phyloP scores from a whole-genome alignment of 2,888 invertebrate species.

The Exocentrus adspersus region DNA sequence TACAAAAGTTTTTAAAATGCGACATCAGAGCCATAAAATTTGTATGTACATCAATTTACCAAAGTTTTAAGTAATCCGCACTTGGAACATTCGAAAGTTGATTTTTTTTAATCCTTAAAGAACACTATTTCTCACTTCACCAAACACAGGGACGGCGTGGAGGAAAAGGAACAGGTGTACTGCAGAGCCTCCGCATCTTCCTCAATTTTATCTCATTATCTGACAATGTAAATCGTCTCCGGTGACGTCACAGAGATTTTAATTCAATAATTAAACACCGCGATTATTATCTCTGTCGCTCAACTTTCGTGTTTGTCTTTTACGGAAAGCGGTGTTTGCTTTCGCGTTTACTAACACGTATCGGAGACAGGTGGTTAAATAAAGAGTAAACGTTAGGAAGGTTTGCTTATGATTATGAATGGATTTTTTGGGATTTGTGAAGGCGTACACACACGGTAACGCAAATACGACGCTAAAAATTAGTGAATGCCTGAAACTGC shows the following conservation, averaged over 20 bases:
- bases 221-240: conserved; percentile 20
- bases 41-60: no score
- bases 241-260: conserved; percentile 21
- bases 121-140: background rate
- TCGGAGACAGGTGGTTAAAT: background rate
- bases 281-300: background rate
- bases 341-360: conserved; percentile 1
- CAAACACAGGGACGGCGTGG: background rate
- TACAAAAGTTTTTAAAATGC: no score
- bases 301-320: conserved; percentile 11
- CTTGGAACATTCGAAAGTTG: no score
- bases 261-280: conserved; percentile 17
- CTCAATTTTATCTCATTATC: conserved; percentile 19
- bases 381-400: conserved; percentile 3
- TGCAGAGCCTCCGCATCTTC: background rate
- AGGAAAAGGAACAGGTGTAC: background rate
- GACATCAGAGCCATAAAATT: no score
- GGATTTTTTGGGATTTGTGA: background rate
- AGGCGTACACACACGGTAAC: background rate
- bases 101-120: background rate
- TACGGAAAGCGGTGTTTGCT: background rate
- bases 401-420: background rate
- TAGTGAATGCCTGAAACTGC: no score
- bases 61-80: no score
- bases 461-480: no score